Evolutionary conservation across 2,113 vertebrate genomes (phyloP), one percentile per base, ranked within the genome.

Genomic region (Hiodon tergisus): DNA sequence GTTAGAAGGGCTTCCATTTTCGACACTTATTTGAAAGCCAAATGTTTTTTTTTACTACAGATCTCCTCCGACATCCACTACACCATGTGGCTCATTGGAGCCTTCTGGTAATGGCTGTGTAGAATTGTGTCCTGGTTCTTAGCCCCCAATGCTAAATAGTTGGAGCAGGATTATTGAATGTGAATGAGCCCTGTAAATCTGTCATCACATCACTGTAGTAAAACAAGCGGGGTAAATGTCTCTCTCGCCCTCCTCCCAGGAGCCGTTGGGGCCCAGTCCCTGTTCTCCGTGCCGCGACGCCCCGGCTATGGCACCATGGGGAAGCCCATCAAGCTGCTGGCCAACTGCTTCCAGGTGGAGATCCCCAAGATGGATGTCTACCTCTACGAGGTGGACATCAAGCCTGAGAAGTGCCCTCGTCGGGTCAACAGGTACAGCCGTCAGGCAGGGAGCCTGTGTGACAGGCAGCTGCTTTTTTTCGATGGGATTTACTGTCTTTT

Each of bases 381-480:
- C 83, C 98, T 99, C 85, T 99, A 99, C 77, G 98, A 99, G 88
- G 97, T 99, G 89, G 98, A 99, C 89, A 99, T 99, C 86, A 99
- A 99, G 86, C 98, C 98, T 0, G 98, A 99, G 86, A 99, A 99
- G 91, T 99, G 97, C 83, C 98, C 97, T 5, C 94, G 98, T 58
- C 93, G 97, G 88, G 97, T 99, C 90, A 99, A 99, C 94, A 94
- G 97, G 97, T 98, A 93, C 91, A 97, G 97, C 94, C n/a, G 98
- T 92, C 96, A 98, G 94, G 97, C 98, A 92, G 97, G 98, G 90
- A 98, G 98, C 91, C 96, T 95, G 3, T 51, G 5, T 68, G 4
- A 68, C 5, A 14, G 46, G 66, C 5, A 6, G 1, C 65, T 67
- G 57, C 2, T 59, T 59, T 3, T 3, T 59, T 4, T 59, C 14